A percentile compares a stretch with the other conserved stretches of the same genome.
Evolutionary conservation across 2,113 vertebrate species (phyloP).

Genomic region (Narcine bancroftii): DNA sequence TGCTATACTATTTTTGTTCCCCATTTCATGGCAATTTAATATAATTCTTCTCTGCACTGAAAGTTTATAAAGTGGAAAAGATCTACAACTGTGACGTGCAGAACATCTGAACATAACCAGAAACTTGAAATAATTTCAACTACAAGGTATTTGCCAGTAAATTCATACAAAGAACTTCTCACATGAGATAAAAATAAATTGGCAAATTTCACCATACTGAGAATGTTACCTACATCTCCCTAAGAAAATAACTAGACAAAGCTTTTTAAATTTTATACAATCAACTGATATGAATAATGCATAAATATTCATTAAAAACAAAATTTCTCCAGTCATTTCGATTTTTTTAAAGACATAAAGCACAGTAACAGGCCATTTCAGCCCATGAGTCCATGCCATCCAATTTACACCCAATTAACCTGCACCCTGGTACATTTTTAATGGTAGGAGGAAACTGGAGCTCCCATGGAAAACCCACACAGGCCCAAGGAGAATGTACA

Average conservation of each 20-base stretch:
- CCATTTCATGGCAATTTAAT: not conserved
- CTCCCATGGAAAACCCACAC: no score
- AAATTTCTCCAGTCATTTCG: not conserved
- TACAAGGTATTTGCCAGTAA: not conserved
- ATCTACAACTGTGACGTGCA: not conserved
- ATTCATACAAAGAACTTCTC: not conserved
- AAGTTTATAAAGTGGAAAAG: not conserved
- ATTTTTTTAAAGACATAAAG: no score
- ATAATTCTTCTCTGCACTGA: not conserved
- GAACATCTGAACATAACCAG: conserved; percentile 3
- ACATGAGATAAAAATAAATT: not conserved
- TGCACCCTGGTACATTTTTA: no score
- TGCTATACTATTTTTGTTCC: not conserved
- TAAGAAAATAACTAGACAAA: not conserved
- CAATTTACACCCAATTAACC: no score
- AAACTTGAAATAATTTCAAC: not conserved
- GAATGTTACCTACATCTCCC: not conserved
- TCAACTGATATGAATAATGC: not conserved
- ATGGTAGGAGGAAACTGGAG: no score
- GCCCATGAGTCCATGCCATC: no score
- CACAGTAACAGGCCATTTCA: no score
- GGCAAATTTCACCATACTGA: not conserved
- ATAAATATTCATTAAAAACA: not conserved
- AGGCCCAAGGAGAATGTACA: no score
- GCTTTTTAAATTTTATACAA: not conserved